Conservation (phyloP, 2,888 invertebrate species). For the Pristionchus fissidentatus region DNA sequence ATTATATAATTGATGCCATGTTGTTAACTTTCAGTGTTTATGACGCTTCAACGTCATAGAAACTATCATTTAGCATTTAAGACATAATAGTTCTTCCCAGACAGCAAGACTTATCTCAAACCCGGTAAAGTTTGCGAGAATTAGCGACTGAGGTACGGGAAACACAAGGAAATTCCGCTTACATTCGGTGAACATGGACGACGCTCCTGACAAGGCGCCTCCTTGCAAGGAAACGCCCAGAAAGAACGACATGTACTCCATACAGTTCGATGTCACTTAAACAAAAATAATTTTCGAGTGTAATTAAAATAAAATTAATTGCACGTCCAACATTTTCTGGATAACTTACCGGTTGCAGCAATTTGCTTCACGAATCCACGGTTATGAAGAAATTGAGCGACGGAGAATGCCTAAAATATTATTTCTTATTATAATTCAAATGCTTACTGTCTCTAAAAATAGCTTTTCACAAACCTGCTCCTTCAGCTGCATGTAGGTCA, state of each 20-base stretch:
- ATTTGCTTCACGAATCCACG: constrained; percentile 22
- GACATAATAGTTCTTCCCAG: no score
- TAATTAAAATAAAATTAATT: background rate
- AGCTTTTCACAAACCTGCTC: background rate
- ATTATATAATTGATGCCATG: no score
- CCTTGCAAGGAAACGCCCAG: constrained; percentile 54
- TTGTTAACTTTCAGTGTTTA: no score
- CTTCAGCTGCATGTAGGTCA: constrained; percentile 15
- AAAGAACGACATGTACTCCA: constrained; percentile 62
- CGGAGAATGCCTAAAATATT: background rate
- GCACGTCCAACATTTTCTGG: background rate
- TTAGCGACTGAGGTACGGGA: no score
- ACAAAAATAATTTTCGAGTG: background rate
- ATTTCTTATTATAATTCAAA: no score
- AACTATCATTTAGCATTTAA: no score
- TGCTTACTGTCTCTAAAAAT: no score
- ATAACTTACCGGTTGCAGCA: background rate
- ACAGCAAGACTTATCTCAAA: no score
- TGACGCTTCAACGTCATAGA: no score
- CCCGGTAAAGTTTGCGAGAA: no score
- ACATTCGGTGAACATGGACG: constrained; percentile 69
- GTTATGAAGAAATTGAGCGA: constrained; percentile 41
- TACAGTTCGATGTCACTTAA: constrained; percentile 59
- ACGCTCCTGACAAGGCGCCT: constrained; percentile 63
- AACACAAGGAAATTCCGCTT: no score